Conservation (phyloP, 2,888 invertebrate genomes). For the Megaustenia siamemsis region DNA sequence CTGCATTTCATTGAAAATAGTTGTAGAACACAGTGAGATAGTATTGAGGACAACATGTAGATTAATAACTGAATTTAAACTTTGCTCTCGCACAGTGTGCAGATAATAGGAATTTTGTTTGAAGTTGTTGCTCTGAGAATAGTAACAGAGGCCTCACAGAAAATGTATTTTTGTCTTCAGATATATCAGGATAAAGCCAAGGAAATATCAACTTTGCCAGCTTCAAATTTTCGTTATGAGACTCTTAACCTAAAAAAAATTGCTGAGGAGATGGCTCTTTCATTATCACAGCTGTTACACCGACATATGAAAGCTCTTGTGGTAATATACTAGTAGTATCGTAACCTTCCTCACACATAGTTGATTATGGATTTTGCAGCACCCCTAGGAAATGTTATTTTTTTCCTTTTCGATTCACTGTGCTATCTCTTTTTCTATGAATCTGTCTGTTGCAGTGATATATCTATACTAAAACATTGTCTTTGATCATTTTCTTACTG, state of each 20-base stretch:
- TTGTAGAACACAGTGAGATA: too few species aligned
- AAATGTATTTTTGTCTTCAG: neutral
- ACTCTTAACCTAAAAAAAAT: constrained; percentile 48
- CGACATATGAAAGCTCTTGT: constrained; percentile 58
- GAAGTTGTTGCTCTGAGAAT: neutral
- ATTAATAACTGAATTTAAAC: too few species aligned
- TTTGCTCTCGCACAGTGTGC: too few species aligned
- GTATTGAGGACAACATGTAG: too few species aligned
- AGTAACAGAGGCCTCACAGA: neutral
- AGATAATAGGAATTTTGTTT: neutral
- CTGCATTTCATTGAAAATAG: too few species aligned
- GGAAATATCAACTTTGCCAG: neutral
- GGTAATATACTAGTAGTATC: constrained; percentile 31
- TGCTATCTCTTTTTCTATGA: too few species aligned
- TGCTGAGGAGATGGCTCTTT: constrained; percentile 53
- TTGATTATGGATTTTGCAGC: too few species aligned
- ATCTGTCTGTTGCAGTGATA: too few species aligned
- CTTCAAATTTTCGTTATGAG: constrained; percentile 16
- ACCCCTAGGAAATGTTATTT: neutral
- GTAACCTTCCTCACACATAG: neutral
- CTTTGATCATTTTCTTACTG: too few species aligned
- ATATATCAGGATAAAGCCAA: constrained; percentile 12
- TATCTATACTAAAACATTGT: neutral
- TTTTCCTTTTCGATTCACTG: neutral
- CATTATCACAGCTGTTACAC: constrained; percentile 54